Percentiles rank a stretch among this genome's conserved stretches.
Evolutionary conservation across 2,113 vertebrate genomes (phyloP).

Genomic region (Heliornis fulica): DNA sequence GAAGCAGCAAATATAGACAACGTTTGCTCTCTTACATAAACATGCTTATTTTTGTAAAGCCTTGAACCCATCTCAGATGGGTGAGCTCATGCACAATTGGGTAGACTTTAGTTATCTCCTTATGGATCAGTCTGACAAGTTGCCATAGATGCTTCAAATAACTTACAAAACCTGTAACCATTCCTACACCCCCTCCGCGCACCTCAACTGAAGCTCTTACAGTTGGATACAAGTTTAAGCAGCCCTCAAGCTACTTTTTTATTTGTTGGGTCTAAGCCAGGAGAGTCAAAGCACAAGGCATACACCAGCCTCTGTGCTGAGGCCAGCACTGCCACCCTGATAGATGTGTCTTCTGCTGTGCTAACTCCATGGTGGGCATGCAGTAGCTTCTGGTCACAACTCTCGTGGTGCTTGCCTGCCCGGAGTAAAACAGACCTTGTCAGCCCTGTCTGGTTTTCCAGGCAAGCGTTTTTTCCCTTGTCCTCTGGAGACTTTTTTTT

Average conservation of each 20-base stretch:
- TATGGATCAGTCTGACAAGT: not conserved
- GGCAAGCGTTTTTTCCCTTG: not conserved
- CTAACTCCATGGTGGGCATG: not conserved
- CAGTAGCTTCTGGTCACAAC: not conserved
- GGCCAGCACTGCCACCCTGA: not conserved
- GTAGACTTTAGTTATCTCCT: not conserved
- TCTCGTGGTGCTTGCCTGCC: not conserved
- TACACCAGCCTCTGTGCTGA: not conserved
- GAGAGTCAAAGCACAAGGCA: not conserved
- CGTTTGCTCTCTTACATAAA: not conserved
- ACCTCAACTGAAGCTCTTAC: not conserved
- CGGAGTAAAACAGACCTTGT: not conserved
- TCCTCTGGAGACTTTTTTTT: not conserved
- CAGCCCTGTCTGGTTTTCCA: not conserved
- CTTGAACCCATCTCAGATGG: not conserved
- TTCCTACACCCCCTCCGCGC: not conserved
- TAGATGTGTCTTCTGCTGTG: not conserved
- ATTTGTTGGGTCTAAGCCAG: not conserved
- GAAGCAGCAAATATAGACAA: not conserved
- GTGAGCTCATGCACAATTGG: conserved; percentile 27
- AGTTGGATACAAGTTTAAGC: not conserved
- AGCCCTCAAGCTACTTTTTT: not conserved
- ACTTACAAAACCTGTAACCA: not conserved
- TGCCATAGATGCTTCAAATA: not conserved
- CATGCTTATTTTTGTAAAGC: not conserved